These are phyloP conservation scores for Crotalus tigris DNA, from an alignment of 2,113 vertebrate species.

Conservation along the genomic window DNA sequence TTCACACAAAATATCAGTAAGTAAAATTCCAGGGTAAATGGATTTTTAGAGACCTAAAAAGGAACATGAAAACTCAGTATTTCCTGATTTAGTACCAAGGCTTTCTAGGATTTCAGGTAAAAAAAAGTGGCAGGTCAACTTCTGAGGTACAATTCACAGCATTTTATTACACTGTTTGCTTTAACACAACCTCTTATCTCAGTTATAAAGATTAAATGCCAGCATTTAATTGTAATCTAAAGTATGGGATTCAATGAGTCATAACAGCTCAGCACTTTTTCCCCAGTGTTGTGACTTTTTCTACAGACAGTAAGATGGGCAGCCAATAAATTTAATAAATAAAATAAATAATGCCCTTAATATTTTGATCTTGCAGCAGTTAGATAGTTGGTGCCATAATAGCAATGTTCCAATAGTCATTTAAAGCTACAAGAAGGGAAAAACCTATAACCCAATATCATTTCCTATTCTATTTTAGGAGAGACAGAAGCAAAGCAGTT, in stretches of 20 bases:
- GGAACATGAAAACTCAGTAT: not conserved
- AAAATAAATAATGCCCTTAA: not conserved
- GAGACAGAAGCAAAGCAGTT: not conserved
- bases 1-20: not conserved
- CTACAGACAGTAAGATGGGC: not conserved
- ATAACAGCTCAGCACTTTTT: not conserved
- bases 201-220: not conserved
- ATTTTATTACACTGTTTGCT: not conserved
- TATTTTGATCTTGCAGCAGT: not conserved
- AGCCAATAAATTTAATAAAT: not conserved
- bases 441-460: not conserved
- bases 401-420: not conserved
- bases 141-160: not conserved
- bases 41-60: not conserved
- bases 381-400: not conserved
- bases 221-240: not conserved
- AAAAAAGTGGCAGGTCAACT: not conserved
- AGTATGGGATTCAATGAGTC: not conserved
- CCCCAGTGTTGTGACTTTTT: not conserved
- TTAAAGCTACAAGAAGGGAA: not conserved
- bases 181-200: not conserved
- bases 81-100: not conserved
- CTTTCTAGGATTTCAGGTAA: not conserved
- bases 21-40: not conserved
- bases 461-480: not conserved